phyloP scores from a whole-genome alignment of 2,888 invertebrate genomes.

The Archips crataeganus region DNA sequence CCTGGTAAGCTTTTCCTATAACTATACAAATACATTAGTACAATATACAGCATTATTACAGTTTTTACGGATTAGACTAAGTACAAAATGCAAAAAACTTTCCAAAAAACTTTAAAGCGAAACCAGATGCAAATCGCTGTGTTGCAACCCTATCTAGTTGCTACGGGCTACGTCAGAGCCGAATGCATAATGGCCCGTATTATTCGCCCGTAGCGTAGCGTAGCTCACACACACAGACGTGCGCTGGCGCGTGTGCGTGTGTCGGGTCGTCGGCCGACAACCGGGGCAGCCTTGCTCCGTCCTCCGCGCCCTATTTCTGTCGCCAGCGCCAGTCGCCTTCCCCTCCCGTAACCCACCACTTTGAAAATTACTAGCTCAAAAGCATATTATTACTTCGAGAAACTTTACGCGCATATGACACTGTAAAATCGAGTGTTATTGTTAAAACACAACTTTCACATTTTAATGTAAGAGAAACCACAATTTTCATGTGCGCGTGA shows the following conservation, averaged over 20 bases:
- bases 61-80: neutral
- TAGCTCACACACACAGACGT: slow-evolving; percentile 38
- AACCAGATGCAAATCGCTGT: slow-evolving; percentile 27
- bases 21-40: too few species aligned
- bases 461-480: slow-evolving; percentile 18
- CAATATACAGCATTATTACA: too few species aligned
- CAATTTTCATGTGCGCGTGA: neutral
- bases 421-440: neutral
- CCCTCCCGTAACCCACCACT: slow-evolving; percentile 65
- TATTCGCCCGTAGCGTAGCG: slow-evolving; percentile 54
- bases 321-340: slow-evolving; percentile 71
- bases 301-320: slow-evolving; percentile 86
- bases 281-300: slow-evolving; percentile 85
- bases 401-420: neutral
- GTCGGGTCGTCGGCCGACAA: slow-evolving; percentile 80
- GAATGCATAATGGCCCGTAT: slow-evolving; percentile 59
- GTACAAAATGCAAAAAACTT: neutral
- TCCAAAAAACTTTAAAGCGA: slow-evolving; percentile 10
- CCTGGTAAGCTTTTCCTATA: too few species aligned
- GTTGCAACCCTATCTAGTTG: slow-evolving; percentile 61
- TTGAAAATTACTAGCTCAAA: slow-evolving; percentile 60
- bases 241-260: slow-evolving; percentile 55
- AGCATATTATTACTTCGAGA: slow-evolving; percentile 10
- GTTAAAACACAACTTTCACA: slow-evolving; percentile 15
- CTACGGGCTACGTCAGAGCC: slow-evolving; percentile 51